phyloP scores from a whole-genome alignment of 1,140 invertebrate species.

The Nebria ingens region DNA sequence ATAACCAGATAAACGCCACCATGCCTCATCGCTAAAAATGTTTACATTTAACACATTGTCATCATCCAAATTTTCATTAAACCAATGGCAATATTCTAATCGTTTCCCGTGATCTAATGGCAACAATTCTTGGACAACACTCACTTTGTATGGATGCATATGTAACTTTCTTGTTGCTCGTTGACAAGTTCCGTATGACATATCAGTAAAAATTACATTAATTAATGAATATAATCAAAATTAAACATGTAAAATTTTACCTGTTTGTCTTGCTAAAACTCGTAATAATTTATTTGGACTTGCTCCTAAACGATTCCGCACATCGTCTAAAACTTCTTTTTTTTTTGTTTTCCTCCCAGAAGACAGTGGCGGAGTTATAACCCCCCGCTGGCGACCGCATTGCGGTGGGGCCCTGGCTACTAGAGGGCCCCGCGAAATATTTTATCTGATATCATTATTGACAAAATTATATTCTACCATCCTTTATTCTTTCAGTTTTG shows the following conservation, averaged over 20 bases:
- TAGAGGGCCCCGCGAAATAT: too few relatives aligned
- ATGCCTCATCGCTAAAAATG: constrained; percentile 11
- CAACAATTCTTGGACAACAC: constrained; percentile 13
- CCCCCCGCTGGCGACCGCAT: too few relatives aligned
- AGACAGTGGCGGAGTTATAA: too few relatives aligned
- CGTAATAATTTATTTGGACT: neutral
- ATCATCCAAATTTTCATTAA: constrained; percentile 1
- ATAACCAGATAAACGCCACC: constrained; percentile 11
- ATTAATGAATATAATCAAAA: neutral
- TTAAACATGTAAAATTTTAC: neutral
- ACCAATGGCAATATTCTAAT: constrained; percentile 16
- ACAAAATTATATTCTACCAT: too few relatives aligned
- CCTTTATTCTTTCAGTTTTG: too few relatives aligned
- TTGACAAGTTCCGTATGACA: constrained; percentile 12
- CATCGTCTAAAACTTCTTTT: neutral
- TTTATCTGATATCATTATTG: too few relatives aligned
- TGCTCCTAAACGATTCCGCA: neutral
- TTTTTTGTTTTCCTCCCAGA: neutral
- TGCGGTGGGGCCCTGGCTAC: too few relatives aligned
- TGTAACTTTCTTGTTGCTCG: constrained; percentile 13
- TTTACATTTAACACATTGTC: constrained; percentile 6
- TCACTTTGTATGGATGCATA: constrained; percentile 13
- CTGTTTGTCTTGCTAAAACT: neutral
- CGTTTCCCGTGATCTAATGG: constrained; percentile 12
- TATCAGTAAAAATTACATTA: neutral